phyloP scores from a whole-genome alignment of 30 jellyfish, hydroid and myxozoan genomes.

The Pelagia noctiluca region DNA sequence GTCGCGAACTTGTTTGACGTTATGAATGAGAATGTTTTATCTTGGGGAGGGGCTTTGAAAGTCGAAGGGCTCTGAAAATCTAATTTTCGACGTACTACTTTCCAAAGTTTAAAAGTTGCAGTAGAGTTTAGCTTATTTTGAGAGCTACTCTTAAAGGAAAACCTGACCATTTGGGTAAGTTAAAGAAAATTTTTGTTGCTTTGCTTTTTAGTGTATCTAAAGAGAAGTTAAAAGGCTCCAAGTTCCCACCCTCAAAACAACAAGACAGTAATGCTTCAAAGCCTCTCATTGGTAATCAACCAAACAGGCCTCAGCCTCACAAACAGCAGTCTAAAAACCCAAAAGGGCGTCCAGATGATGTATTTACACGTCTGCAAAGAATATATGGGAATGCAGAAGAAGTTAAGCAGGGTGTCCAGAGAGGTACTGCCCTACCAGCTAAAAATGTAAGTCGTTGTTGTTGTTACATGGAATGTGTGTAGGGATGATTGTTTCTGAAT shows the following conservation, averaged over 20 bases:
- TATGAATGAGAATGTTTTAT: no score
- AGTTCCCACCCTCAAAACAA: conserved; percentile 14
- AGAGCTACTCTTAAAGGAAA: no score
- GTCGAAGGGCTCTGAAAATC: no score
- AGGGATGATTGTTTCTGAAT: no score
- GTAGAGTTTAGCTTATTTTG: no score
- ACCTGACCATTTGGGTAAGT: no score
- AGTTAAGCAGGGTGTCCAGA: neutral
- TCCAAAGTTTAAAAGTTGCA: no score
- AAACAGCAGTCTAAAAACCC: conserved; percentile 11
- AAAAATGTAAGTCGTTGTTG: neutral
- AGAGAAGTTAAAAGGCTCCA: conserved; percentile 12
- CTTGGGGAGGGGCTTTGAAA: no score
- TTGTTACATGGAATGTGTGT: neutral
- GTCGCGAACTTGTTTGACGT: no score
- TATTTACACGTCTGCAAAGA: conserved; percentile 49
- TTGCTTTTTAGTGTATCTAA: no score
- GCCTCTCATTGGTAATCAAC: conserved; percentile 1
- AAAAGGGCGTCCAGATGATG: conserved; percentile 35
- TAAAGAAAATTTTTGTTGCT: no score
- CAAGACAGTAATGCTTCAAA: neutral
- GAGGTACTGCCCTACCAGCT: neutral
- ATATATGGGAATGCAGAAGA: conserved; percentile 54
- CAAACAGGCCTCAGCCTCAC: conserved; percentile 6
- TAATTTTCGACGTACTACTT: no score